Conservation (phyloP, 2,797 vertebrate species). For the Cossypha caffra region DNA sequence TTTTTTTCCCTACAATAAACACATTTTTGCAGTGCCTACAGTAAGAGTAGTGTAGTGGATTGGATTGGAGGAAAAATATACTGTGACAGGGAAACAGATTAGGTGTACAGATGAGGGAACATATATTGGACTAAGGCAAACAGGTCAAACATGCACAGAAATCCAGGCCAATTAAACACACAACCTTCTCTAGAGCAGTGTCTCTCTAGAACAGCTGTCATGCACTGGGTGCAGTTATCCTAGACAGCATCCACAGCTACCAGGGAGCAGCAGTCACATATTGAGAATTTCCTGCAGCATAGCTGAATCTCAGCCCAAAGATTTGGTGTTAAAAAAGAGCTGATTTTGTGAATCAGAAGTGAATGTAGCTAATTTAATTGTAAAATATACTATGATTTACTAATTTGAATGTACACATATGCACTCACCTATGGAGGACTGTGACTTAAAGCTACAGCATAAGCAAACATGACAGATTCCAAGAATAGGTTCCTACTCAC, state of each 20-base stretch:
- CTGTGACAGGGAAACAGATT: not conserved
- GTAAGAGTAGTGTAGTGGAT: conserved; percentile 59
- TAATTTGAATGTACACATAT: not conserved
- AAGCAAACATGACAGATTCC: not conserved
- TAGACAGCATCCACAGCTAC: not conserved
- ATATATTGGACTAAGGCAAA: not conserved
- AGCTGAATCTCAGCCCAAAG: not conserved
- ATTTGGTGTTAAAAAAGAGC: not conserved
- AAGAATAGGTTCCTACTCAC: not conserved
- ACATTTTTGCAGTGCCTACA: conserved; percentile 54
- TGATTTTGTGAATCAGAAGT: not conserved
- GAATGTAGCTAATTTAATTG: not conserved
- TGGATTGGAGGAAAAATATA: conserved; percentile 28
- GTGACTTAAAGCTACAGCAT: not conserved
- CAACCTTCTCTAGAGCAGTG: not conserved
- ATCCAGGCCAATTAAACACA: not conserved
- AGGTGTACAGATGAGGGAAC: not conserved
- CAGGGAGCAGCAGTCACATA: not conserved
- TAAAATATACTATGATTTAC: not conserved
- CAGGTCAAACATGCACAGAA: not conserved
- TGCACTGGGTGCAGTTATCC: not conserved
- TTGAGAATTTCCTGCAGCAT: not conserved
- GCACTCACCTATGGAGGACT: not conserved
- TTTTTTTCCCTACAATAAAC: conserved; percentile 45
- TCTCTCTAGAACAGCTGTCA: not conserved